Conservation (phyloP, 2,113 vertebrate genomes). For the Panthera leo region DNA sequence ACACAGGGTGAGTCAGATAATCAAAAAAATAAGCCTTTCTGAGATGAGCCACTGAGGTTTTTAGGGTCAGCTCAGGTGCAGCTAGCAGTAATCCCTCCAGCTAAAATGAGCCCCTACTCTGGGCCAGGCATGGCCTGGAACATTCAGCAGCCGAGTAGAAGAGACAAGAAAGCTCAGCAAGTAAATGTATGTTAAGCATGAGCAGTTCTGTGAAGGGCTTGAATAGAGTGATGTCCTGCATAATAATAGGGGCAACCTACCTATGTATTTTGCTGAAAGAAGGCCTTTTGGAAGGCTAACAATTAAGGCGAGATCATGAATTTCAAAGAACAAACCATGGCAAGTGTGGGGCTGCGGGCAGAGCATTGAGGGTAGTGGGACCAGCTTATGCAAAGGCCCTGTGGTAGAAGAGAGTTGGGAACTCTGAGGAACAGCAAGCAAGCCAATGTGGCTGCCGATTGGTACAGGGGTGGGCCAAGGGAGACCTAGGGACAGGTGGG, state of each 20-base stretch:
- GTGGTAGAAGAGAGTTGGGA: background rate
- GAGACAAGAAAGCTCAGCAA: background rate
- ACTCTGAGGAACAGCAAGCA: background rate
- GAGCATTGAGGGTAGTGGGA: no score
- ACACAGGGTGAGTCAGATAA: no score
- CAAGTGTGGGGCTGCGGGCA: background rate
- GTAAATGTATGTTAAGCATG: background rate
- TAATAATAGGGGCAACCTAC: no score
- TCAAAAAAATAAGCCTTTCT: background rate
- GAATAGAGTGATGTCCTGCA: no score
- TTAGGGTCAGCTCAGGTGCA: background rate
- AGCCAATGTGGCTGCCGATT: no score
- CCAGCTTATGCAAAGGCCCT: background rate
- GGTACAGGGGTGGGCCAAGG: background rate
- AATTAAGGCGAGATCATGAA: background rate
- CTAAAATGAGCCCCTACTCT: background rate
- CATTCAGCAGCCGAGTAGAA: background rate
- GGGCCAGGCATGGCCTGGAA: no score
- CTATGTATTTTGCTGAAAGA: background rate
- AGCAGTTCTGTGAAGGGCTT: background rate
- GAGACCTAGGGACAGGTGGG: background rate
- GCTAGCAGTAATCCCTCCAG: background rate
- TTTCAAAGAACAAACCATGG: background rate
- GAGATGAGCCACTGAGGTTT: rapidly evolving
- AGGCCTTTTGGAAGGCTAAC: background rate